phyloP scores from a whole-genome alignment of 2,113 vertebrate genomes.

The Silurus asotus region DNA sequence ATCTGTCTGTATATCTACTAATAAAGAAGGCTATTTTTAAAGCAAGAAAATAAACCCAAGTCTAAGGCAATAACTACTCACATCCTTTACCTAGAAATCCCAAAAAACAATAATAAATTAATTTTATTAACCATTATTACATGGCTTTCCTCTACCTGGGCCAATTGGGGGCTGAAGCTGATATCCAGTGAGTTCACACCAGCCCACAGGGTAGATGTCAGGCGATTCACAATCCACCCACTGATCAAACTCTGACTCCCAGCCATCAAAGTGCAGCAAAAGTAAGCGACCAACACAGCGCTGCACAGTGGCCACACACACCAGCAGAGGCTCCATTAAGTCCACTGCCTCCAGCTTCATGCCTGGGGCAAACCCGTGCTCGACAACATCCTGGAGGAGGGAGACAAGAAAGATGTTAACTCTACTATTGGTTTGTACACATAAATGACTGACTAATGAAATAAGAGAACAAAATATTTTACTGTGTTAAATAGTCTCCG shows the following conservation, averaged over 20 bases:
- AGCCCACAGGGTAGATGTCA: slow-evolving; percentile 94
- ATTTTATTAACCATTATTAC: not conserved
- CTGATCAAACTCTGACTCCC: slow-evolving; percentile 95
- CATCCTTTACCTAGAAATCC: not conserved
- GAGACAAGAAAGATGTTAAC: not conserved
- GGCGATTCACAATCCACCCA: slow-evolving; percentile 95
- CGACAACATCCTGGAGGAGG: slow-evolving; percentile 82
- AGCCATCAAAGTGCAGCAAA: slow-evolving; percentile 94
- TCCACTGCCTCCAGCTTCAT: slow-evolving; percentile 97
- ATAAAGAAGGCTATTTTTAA: not conserved
- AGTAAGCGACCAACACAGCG: slow-evolving; percentile 85
- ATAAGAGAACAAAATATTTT: slow-evolving; percentile 55
- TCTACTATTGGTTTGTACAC: not conserved
- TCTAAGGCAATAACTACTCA: not conserved
- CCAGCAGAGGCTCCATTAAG: slow-evolving; percentile 93
- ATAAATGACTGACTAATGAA: not conserved
- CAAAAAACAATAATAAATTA: not conserved
- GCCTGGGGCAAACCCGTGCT: slow-evolving; percentile 83
- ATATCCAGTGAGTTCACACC: slow-evolving; percentile 91
- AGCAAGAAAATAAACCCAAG: not conserved
- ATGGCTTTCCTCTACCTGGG: slow-evolving; percentile 68
- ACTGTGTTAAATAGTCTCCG: slow-evolving; percentile 87
- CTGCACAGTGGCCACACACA: slow-evolving; percentile 91
- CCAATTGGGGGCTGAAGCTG: slow-evolving; percentile 89
- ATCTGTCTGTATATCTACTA: too few species aligned